These are phyloP conservation scores for Pan paniscus DNA, from an alignment of 2,113 vertebrate genomes.

Conservation along the genomic window DNA sequence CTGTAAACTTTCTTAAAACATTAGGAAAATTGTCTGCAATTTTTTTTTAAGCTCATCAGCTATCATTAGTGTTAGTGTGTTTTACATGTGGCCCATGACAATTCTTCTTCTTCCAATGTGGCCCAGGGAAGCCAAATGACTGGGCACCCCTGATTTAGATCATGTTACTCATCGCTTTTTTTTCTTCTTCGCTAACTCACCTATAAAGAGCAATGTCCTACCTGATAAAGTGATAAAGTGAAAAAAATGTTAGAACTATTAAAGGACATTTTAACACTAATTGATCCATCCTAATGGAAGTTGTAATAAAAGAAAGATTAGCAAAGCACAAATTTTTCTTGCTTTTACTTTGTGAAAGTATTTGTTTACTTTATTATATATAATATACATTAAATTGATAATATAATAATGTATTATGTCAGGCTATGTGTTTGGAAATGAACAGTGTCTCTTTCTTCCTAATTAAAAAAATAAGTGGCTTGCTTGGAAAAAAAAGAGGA, in stretches of 20 bases:
- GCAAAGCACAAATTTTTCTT: neutral
- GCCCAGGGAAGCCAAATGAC: too few species aligned
- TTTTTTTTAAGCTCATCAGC: too few species aligned
- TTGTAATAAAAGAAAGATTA: neutral
- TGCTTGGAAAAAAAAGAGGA: neutral
- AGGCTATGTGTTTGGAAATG: neutral
- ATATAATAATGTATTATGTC: neutral
- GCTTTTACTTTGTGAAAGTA: conserved; percentile 1
- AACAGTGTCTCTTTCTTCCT: neutral
- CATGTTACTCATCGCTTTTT: neutral
- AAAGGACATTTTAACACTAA: neutral
- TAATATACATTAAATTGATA: neutral
- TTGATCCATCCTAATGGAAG: neutral
- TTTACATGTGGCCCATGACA: too few species aligned
- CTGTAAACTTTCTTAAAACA: too few species aligned
- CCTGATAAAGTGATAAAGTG: neutral
- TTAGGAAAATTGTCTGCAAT: too few species aligned
- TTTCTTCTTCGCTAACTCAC: neutral
- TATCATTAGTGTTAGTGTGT: too few species aligned
- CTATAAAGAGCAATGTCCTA: neutral
- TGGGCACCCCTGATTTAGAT: neutral
- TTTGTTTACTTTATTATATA: neutral
- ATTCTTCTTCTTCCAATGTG: too few species aligned
- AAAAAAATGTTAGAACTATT: conserved; percentile 17
- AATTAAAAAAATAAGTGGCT: neutral